Conservation (phyloP, 2,888 invertebrate genomes). For the Plusia festucae region DNA sequence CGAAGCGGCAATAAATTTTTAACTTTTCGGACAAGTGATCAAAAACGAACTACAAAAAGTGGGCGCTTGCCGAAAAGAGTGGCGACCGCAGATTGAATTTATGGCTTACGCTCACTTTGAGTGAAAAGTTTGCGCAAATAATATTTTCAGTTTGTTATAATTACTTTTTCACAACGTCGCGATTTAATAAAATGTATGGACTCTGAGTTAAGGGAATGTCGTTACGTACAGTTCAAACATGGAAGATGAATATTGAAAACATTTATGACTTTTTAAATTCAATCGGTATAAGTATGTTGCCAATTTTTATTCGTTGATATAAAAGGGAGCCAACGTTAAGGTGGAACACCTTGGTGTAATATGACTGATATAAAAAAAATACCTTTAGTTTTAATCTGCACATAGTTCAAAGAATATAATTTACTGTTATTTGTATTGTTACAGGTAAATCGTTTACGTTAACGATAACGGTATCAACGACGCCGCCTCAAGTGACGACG, state of each 20-base stretch:
- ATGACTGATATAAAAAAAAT: too few species aligned
- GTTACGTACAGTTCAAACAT: constrained; percentile 18
- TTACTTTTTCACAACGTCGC: constrained; percentile 47
- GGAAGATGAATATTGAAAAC: constrained; percentile 1
- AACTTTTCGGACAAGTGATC: constrained; percentile 86
- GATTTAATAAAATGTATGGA: constrained; percentile 39
- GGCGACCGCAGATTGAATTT: constrained; percentile 84
- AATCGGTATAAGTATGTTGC: too few species aligned
- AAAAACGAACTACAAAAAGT: constrained; percentile 85
- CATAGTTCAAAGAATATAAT: not conserved
- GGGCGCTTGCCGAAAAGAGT: constrained; percentile 76
- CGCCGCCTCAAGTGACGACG: constrained; percentile 98
- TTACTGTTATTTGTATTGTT: constrained; percentile 66
- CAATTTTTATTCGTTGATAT: too few species aligned
- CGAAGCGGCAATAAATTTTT: constrained; percentile 82
- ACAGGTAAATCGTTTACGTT: constrained; percentile 99
- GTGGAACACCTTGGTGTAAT: too few species aligned
- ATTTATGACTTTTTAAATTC: constrained; percentile 9
- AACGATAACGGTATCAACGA: constrained; percentile 97
- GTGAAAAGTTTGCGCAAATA: constrained; percentile 74
- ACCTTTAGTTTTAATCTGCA: too few species aligned
- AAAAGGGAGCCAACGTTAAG: too few species aligned
- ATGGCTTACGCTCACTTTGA: constrained; percentile 76
- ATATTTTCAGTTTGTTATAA: constrained; percentile 65
- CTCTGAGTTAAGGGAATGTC: constrained; percentile 29